Evolutionary conservation across 2,888 invertebrate genomes (phyloP), one percentile per base, ranked within the genome.

Genomic region (Tenthredo amoena): DNA sequence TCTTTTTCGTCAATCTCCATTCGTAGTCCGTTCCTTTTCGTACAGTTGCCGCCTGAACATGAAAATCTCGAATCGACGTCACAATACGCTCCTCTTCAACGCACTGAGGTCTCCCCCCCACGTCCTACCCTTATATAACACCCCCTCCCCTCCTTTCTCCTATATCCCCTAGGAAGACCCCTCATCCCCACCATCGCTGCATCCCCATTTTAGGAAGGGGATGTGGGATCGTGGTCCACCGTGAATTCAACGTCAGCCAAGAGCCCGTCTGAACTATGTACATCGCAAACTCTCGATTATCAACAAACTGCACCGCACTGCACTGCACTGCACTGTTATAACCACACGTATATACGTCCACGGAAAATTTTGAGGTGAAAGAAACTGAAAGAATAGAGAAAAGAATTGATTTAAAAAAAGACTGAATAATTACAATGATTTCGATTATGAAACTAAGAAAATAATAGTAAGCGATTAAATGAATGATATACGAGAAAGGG

Each of bases 41-140:
- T 62, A 62, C 0, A 62, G 10, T 26, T 26, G 26, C 26, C 62
- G 21, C 26, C 21, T 62, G 62, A 58, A 37, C 12, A 58, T 55
- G 55, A 79, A 79, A 21, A 58, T 58, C 34, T 37, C 31, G 12
- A 83, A 83, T 68, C 82, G 82, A 83, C 82, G 68, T 83, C 82
- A 83, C 84, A 55, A 85, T 89, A 92, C 93, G 93, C 91, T 93
- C 88, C 91, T 92, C 92, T 93, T 92, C 90, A 91, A 91, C 90
- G 91, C 91, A 93, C 93, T 93, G 93, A 93, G 89, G 91, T 91
- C 91, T 93, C 93, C 93, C 93, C 93, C 92, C 93, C 93, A 93
- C 91, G 91, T 92, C 89, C 87, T 87, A 87, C 87, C 86, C 88
- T 92, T 91, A 91, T 93, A 93, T 93, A 93, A 91, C 91, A 88